These are phyloP conservation scores for Megastigmus dorsalis DNA, from an alignment of 2,888 invertebrate species.

Conservation along the genomic window DNA sequence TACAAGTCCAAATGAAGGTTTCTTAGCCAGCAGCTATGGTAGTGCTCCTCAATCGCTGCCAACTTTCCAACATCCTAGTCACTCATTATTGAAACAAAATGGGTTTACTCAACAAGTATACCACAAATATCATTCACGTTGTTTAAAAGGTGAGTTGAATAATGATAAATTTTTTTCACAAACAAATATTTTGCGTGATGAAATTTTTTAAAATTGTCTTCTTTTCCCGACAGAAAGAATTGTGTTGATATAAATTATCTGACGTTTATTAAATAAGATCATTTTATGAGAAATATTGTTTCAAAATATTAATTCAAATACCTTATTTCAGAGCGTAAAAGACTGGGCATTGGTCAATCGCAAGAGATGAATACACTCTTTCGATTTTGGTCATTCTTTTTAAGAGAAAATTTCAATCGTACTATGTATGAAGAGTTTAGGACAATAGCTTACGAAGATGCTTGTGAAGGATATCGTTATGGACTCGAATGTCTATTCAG, in stretches of 20 bases:
- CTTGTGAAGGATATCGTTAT: constrained; percentile 90
- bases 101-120: constrained; percentile 98
- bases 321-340: constrained; percentile 86
- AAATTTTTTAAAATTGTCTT: constrained; percentile 67
- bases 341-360: constrained; percentile 94
- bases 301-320: neutral
- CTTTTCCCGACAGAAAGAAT: constrained; percentile 70
- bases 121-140: constrained; percentile 95
- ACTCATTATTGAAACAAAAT: constrained; percentile 94
- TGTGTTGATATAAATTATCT: constrained; percentile 65
- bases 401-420: constrained; percentile 97
- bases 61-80: constrained; percentile 96
- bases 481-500: constrained; percentile 92
- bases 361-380: constrained; percentile 99
- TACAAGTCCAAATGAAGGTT: constrained; percentile 82
- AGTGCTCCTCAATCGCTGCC: constrained; percentile 91
- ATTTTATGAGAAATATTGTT: too few species aligned
- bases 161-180: neutral
- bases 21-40: constrained; percentile 83
- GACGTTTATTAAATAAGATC: constrained; percentile 52
- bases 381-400: constrained; percentile 99
- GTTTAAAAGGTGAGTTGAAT: constrained; percentile 85
- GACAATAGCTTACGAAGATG: constrained; percentile 94
- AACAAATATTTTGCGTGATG: constrained; percentile 61
- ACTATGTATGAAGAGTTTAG: constrained; percentile 99